These are phyloP conservation scores for Vulpes ferrilata DNA, from an alignment of 2,113 vertebrate species.

Conservation along the genomic window DNA sequence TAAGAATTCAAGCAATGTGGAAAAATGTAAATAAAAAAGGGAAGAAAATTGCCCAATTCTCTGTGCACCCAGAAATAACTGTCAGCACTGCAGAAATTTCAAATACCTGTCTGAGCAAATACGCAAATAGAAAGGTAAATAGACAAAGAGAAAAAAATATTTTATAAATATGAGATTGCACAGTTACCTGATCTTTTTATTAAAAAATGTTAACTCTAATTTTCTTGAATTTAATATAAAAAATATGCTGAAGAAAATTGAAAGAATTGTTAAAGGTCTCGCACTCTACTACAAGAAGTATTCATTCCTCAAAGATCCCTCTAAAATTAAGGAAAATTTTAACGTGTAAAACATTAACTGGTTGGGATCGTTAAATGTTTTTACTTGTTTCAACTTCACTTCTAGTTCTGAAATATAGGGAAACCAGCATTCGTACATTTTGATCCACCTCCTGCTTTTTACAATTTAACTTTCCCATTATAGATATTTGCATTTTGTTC, in stretches of 20 bases:
- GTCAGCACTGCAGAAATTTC: neutral
- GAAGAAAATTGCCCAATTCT: neutral
- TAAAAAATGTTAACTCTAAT: slow-evolving; percentile 1
- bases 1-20: slow-evolving; percentile 18
- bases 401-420: neutral
- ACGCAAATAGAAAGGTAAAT: neutral
- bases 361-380: neutral
- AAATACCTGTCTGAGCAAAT: neutral
- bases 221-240: neutral
- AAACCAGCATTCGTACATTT: neutral
- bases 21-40: slow-evolving; percentile 2
- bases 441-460: neutral
- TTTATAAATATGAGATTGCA: neutral
- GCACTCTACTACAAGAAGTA: neutral
- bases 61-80: neutral
- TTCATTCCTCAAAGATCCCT: neutral
- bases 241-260: neutral
- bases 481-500: neutral
- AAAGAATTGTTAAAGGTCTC: neutral
- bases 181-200: neutral
- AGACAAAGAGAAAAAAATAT: neutral
- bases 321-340: neutral
- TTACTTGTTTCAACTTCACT: neutral
- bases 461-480: neutral
- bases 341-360: neutral